A percentile compares a stretch with the other conserved stretches of the same genome.
Evolutionary conservation across 2,888 invertebrate species (phyloP).

Genomic region (Eueremaeus valkanovi): DNA sequence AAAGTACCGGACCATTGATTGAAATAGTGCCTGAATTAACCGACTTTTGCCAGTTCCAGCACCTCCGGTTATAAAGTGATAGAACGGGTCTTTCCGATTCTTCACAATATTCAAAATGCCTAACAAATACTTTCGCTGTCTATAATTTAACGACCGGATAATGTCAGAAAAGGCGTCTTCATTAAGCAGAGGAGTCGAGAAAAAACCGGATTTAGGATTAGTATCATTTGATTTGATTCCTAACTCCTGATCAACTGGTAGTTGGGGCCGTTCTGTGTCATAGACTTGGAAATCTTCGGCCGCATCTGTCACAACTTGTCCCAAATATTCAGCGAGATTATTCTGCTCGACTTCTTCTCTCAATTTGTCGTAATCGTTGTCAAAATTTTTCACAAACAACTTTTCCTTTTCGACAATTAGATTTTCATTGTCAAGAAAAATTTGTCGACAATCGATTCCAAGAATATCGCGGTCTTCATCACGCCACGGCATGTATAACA

Average conservation of each 20-base stretch:
- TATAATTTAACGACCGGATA: neutral
- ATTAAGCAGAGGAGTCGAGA: neutral
- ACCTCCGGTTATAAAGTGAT: conserved; percentile 46
- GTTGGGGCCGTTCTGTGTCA: neutral
- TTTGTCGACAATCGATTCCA: neutral
- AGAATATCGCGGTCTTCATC: neutral
- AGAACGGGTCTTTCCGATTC: conserved; percentile 9
- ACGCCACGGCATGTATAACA: conserved; percentile 50
- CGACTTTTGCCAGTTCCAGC: conserved; percentile 48
- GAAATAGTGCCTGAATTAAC: conserved; percentile 45
- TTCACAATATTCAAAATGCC: neutral
- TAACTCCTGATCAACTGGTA: neutral
- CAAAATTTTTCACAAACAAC: neutral
- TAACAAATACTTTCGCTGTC: neutral
- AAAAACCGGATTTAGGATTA: neutral
- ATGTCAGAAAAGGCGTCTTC: neutral
- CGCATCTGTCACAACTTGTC: neutral
- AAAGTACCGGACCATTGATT: conserved; percentile 20
- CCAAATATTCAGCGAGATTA: neutral
- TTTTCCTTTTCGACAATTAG: neutral
- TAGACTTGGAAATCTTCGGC: no score
- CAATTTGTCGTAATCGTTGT: neutral
- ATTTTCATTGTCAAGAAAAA: neutral
- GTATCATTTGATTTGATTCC: neutral
- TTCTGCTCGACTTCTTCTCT: neutral